phyloP scores from a whole-genome alignment of 2,113 vertebrate genomes.

The Aptenodytes forsteri region DNA sequence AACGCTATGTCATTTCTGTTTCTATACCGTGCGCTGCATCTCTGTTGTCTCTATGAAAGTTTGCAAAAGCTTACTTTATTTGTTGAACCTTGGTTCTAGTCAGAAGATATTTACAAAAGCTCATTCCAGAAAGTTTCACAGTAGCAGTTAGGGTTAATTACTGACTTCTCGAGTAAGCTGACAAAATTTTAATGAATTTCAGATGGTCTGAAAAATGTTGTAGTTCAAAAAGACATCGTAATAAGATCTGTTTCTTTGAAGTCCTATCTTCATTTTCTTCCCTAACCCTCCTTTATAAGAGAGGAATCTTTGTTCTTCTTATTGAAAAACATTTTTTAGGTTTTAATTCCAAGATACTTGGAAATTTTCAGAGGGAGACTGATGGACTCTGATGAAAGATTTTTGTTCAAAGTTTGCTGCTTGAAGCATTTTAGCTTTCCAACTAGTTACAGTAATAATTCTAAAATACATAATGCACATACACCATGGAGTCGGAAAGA shows the following conservation, averaged over 20 bases:
- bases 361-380: background rate
- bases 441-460: background rate
- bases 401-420: background rate
- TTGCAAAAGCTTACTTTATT: background rate
- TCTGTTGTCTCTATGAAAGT: background rate
- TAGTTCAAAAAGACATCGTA: background rate
- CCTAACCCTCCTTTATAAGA: background rate
- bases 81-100: background rate
- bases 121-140: background rate
- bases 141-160: slow-evolving; percentile 11
- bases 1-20: background rate
- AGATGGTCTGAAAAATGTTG: background rate
- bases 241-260: slow-evolving; percentile 3
- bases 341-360: background rate
- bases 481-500: background rate
- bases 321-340: background rate
- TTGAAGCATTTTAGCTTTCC: background rate
- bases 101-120: background rate
- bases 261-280: background rate
- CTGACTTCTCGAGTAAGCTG: background rate
- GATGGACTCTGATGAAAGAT: background rate
- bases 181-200: background rate
- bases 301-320: background rate
- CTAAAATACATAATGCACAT: background rate
- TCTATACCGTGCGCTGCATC: background rate